Percentiles rank a stretch among this genome's conserved stretches.
phyloP scores from a whole-genome alignment of 1,140 invertebrate genomes.

The Colletes latitarsis region DNA sequence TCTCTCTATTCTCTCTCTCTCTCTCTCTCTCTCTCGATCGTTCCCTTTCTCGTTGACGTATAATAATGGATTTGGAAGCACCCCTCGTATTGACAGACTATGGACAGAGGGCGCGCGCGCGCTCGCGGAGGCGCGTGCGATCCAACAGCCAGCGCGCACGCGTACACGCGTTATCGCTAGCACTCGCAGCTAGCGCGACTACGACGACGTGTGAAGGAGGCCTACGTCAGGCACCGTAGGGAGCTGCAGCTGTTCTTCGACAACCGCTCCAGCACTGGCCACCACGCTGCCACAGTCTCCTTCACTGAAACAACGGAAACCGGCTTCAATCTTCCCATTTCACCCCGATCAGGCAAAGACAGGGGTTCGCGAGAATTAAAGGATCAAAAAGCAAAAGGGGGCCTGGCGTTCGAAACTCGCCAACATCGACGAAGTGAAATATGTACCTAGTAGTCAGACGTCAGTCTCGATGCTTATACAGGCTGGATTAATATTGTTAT shows the following conservation, averaged over 20 bases:
- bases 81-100: conserved; percentile 64
- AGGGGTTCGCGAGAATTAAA: neutral
- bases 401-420: too few relatives aligned
- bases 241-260: conserved; percentile 70
- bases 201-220: conserved; percentile 65
- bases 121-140: conserved; percentile 15
- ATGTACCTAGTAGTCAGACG: conserved; percentile 96
- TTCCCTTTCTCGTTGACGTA: conserved; percentile 19
- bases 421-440: neutral
- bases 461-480: conserved; percentile 96
- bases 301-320: conserved; percentile 71
- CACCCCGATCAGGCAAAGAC: too few relatives aligned
- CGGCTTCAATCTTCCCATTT: neutral
- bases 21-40: neutral
- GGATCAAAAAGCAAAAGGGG: too few relatives aligned
- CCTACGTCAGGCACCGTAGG: conserved; percentile 76
- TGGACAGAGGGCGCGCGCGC: conserved; percentile 58
- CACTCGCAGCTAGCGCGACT: conserved; percentile 48
- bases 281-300: conserved; percentile 79
- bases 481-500: conserved; percentile 91
- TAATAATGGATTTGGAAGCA: conserved; percentile 48
- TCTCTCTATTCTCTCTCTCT: neutral
- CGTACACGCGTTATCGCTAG: conserved; percentile 46
- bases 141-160: conserved; percentile 37
- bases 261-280: conserved; percentile 73